Conservation (phyloP, 2,888 invertebrate genomes). For the Cosmopolites sordidus region DNA sequence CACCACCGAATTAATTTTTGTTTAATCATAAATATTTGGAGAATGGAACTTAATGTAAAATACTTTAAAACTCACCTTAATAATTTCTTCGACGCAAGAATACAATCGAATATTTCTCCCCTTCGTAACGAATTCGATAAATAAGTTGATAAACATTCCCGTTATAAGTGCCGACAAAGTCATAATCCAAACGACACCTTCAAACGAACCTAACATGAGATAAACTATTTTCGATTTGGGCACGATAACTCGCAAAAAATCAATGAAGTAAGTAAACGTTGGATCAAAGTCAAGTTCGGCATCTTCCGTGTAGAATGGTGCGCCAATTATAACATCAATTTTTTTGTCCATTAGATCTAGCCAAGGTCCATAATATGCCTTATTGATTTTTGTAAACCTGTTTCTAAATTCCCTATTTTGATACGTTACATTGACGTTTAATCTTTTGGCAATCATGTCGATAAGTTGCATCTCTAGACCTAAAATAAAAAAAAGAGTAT, state of each 20-base stretch:
- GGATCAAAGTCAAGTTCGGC: conserved; percentile 12
- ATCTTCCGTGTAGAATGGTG: conserved; percentile 8
- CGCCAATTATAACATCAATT: conserved; percentile 8
- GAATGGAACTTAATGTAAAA: too few relatives aligned
- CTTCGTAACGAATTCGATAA: not conserved
- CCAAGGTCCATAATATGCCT: conserved; percentile 1
- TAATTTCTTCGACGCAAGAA: not conserved
- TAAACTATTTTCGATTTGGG: conserved; percentile 11
- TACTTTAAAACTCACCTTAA: not conserved
- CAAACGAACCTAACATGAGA: conserved; percentile 3
- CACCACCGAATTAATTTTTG: too few relatives aligned
- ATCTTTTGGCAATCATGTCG: conserved; percentile 2
- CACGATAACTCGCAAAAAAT: conserved; percentile 1
- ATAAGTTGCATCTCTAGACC: conserved; percentile 7
- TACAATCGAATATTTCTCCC: not conserved
- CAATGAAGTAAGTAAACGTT: conserved; percentile 1
- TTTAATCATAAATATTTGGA: too few relatives aligned
- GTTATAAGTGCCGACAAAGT: not conserved
- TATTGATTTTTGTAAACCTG: conserved; percentile 3
- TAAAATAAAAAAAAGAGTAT: too few relatives aligned
- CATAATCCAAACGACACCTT: not conserved
- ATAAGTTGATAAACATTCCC: not conserved
- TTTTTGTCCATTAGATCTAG: conserved; percentile 2
- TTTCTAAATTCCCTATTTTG: not conserved
- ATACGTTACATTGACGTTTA: conserved; percentile 3